These are phyloP conservation scores for Deroptyus accipitrinus DNA, from an alignment of 2,113 vertebrate genomes.

Conservation along the genomic window DNA sequence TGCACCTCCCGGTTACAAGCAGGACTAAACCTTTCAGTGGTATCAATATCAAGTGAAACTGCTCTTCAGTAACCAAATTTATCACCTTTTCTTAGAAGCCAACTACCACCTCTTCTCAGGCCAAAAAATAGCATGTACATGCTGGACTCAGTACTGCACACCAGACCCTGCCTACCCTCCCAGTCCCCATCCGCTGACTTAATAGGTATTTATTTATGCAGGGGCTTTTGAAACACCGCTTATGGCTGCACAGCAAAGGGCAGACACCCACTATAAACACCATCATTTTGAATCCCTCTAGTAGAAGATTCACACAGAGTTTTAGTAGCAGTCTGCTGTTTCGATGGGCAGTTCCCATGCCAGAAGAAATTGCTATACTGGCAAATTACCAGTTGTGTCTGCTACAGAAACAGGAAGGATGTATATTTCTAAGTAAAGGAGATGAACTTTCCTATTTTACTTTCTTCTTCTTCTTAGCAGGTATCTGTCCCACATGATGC, in stretches of 20 bases:
- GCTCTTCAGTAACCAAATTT: background rate
- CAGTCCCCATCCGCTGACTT: background rate
- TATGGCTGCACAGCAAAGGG: background rate
- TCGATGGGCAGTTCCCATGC: background rate
- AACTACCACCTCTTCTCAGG: background rate
- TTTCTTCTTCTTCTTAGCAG: background rate
- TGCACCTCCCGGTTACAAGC: background rate
- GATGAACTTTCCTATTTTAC: background rate
- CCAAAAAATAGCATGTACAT: background rate
- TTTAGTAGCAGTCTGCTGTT: background rate
- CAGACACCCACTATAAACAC: background rate
- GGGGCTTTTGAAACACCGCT: background rate
- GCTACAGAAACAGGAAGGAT: background rate
- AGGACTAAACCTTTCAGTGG: background rate
- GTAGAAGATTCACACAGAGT: background rate
- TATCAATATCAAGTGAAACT: accelerated
- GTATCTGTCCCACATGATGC: background rate
- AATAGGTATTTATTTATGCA: background rate
- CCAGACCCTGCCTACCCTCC: background rate
- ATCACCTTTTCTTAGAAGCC: background rate
- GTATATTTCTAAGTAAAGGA: background rate
- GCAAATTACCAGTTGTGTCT: background rate
- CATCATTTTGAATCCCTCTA: background rate
- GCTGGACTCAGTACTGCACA: background rate
- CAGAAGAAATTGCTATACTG: background rate